phyloP scores from a whole-genome alignment of 2,113 vertebrate species.

The Sinosuthora webbiana region DNA sequence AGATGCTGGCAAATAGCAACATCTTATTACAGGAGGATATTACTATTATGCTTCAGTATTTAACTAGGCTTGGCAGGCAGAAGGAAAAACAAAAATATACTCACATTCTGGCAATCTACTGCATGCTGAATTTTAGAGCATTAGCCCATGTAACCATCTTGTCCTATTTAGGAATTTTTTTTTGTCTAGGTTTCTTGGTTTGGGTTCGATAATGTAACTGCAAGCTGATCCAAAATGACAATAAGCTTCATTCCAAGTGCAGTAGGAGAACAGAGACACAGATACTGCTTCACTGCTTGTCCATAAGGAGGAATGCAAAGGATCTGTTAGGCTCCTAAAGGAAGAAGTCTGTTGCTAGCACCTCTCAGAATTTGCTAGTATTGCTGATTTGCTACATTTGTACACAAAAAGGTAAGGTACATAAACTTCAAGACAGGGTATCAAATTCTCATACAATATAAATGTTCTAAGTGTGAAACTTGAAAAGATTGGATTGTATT shows the following conservation, averaged over 20 bases:
- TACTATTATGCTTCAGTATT: not conserved
- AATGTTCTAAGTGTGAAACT: not conserved
- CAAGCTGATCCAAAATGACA: constrained; percentile 9
- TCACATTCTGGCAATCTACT: not conserved
- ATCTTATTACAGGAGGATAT: not conserved
- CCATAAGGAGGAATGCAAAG: not conserved
- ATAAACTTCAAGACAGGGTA: not conserved
- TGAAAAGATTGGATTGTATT: not conserved
- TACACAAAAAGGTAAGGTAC: not conserved
- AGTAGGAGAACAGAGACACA: not conserved
- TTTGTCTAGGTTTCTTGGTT: constrained; percentile 36
- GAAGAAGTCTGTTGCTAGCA: not conserved
- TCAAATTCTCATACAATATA: not conserved
- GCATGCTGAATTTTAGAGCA: constrained; percentile 2
- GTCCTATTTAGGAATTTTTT: constrained; percentile 67
- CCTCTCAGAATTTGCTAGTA: not conserved
- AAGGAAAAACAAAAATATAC: constrained; percentile 47
- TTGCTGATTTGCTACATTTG: not conserved
- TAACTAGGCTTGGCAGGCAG: constrained; percentile 31
- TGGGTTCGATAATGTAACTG: not conserved
- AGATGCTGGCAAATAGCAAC: constrained; percentile 17
- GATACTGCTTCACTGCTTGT: not conserved
- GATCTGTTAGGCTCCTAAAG: not conserved
- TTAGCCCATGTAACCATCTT: not conserved
- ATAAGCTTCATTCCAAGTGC: not conserved